Evolutionary conservation across 2,797 vertebrate species (phyloP), one percentile per base, ranked within the genome.

Genomic region (Macropodus opercularis): DNA sequence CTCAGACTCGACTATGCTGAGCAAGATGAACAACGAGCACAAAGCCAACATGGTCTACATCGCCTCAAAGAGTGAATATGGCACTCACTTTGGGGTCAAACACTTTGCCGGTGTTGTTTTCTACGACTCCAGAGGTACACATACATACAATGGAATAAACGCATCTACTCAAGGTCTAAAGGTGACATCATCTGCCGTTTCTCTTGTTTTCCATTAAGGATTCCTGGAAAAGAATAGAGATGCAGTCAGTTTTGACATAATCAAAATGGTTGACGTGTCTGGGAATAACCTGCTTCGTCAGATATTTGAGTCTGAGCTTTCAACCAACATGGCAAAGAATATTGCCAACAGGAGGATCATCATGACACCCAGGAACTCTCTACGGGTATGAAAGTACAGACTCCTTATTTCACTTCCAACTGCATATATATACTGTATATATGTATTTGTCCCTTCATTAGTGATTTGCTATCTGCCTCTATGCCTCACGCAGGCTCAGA

Each of bases 151-250:
- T 10, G 1, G 14, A 19, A 1, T 13, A 1, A 17, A 19, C 42
- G 19, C 10, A 23, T 4, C 9, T 18, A 8, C 17, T 8, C 3
- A 15, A 5, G 32, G 22, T 23, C 1, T 13, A 13, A 29, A 14
- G 32, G 10, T 15, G 3, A 44, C 26, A 12, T 13, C 1, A 6
- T 43, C 1, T 19, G 8, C 3, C 27, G 52, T 10, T 1, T 24
- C 0, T 43, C 11, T 36, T 46, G 27, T 53, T 17, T n/a, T 13
- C 2, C 4, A 0, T 52, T 1, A 27, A 98, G 96, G 95, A 24
- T 98, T 99, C 82, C 85, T 99, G 81, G 96, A 98, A 83, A 99
- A 99, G 86, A 99, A 99, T 80, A 93, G 95, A 74, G 96, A 99
- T 13, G 83, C 92, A 0, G 31, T 98, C 68, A 98, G 93, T 69